phyloP scores from a whole-genome alignment of 2,888 invertebrate genomes.

The Polymixis flavicincta region DNA sequence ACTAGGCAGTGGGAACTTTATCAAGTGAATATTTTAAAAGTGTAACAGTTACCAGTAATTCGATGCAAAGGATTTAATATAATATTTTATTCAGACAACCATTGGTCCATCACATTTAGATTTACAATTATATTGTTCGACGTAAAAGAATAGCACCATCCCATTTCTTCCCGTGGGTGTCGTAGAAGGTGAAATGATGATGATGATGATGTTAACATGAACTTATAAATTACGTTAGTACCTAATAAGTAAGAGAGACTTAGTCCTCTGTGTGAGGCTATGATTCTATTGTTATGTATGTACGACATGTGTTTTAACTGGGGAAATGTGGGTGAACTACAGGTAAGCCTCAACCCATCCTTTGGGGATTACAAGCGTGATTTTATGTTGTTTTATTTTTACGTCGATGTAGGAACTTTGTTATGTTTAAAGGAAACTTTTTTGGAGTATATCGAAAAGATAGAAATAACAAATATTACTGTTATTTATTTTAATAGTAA shows the following conservation, averaged over 20 bases:
- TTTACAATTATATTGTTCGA: too few relatives aligned
- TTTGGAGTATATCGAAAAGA: neutral
- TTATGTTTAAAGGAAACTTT: neutral
- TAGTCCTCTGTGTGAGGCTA: too few relatives aligned
- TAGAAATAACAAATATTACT: neutral
- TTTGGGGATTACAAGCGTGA: neutral
- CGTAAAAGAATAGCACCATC: too few relatives aligned
- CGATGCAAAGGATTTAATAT: neutral
- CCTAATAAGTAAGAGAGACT: too few relatives aligned
- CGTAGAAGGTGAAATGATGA: too few relatives aligned
- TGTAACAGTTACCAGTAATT: neutral
- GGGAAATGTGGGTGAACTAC: neutral
- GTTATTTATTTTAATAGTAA: constrained; percentile 1
- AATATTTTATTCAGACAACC: too few relatives aligned
- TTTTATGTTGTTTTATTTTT: neutral
- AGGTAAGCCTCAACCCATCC: neutral
- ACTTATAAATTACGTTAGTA: too few relatives aligned
- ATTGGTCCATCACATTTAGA: too few relatives aligned
- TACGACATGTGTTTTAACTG: neutral
- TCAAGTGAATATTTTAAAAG: neutral
- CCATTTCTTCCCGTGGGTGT: too few relatives aligned
- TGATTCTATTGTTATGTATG: too few relatives aligned
- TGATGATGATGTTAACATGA: too few relatives aligned
- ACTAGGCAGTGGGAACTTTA: too few relatives aligned
- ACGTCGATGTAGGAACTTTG: neutral